Evolutionary conservation across 2,797 vertebrate genomes (phyloP).

Genomic region (Ctenochaetus hawaiiensis): DNA sequence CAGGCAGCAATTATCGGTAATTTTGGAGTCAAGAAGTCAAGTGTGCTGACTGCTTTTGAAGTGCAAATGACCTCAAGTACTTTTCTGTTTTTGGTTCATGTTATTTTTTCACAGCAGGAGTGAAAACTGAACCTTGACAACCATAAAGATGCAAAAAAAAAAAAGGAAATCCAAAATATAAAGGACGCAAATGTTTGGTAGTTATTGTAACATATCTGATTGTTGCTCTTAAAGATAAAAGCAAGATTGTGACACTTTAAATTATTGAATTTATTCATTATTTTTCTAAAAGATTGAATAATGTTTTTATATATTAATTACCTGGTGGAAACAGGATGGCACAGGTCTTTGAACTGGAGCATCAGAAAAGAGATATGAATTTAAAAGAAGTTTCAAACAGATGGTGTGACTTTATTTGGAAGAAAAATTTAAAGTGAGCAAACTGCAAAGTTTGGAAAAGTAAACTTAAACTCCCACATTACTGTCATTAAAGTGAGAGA

Average conservation of each 20-base stretch:
- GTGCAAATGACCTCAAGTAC: background rate
- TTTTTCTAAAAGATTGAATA: background rate
- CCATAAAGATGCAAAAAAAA: too few species aligned
- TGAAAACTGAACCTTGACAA: too few species aligned
- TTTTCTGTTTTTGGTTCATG: too few species aligned
- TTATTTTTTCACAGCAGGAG: too few species aligned
- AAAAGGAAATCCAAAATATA: too few species aligned
- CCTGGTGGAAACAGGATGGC: background rate
- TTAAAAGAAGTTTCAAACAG: conserved; percentile 8
- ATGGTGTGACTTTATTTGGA: background rate
- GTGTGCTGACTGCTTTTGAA: background rate
- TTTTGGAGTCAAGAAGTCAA: background rate
- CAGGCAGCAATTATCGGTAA: background rate
- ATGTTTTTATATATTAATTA: background rate
- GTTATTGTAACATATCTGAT: background rate
- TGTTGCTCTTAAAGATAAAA: background rate
- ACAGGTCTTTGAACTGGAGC: background rate
- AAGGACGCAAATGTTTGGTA: too few species aligned
- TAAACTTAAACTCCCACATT: background rate
- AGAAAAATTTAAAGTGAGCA: background rate
- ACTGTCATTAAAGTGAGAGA: background rate
- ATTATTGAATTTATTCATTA: background rate
- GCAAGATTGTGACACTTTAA: background rate
- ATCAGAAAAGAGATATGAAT: background rate
- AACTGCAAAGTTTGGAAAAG: background rate